A percentile compares a stretch with the other conserved stretches of the same genome.
Conservation (phyloP, 2,797 vertebrate species). For the Gastrophryne carolinensis region DNA sequence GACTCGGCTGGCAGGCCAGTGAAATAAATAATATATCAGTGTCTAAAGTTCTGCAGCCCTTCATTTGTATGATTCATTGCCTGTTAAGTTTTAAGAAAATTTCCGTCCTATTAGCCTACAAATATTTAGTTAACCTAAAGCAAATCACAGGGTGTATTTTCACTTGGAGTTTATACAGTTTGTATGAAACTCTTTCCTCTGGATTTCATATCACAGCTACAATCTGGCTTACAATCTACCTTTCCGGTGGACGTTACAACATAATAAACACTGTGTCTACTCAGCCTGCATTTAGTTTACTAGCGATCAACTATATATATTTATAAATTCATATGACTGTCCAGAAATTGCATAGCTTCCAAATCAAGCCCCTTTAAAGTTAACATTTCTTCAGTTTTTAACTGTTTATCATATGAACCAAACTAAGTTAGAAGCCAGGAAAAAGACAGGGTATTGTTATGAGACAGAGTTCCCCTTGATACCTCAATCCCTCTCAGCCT, state of each 20-base stretch:
- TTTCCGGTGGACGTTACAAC: neutral
- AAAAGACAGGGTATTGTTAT: too few relatives aligned
- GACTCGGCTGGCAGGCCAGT: neutral
- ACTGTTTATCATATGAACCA: too few relatives aligned
- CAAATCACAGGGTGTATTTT: neutral
- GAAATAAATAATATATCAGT: conserved; percentile 12
- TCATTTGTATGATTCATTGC: conserved; percentile 13
- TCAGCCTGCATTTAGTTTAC: neutral
- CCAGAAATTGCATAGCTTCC: too few relatives aligned
- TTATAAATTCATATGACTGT: too few relatives aligned
- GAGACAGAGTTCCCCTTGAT: too few relatives aligned
- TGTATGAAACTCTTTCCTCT: conserved; percentile 2
- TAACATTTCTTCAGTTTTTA: too few relatives aligned
- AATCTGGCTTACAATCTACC: conserved; percentile 19
- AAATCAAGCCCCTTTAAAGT: too few relatives aligned
- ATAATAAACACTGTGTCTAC: conserved; percentile 14
- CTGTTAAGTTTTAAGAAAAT: conserved; percentile 4
- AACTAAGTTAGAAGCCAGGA: too few relatives aligned
- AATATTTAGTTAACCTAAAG: conserved; percentile 27
- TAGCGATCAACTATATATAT: too few relatives aligned
- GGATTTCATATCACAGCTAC: neutral
- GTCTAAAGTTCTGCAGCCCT: conserved; percentile 1
- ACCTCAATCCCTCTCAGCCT: too few relatives aligned
- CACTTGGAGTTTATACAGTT: neutral
- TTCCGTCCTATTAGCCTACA: conserved; percentile 10